These are phyloP conservation scores for Aselliscus stoliczkanus DNA, from an alignment of 2,797 vertebrate genomes.

Conservation along the genomic window DNA sequence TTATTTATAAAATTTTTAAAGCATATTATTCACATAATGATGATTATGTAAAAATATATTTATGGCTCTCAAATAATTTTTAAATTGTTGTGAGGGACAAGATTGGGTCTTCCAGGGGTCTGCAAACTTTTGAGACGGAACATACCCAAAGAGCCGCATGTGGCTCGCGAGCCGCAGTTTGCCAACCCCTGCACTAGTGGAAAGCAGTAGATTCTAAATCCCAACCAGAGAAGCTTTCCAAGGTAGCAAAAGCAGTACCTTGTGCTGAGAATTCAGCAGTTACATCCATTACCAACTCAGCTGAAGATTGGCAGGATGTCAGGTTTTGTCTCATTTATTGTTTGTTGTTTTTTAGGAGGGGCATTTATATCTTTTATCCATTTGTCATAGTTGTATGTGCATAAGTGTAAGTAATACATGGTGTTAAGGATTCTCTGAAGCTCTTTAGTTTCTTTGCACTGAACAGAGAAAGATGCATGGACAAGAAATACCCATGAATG, in stretches of 20 bases:
- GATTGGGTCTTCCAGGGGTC: no score
- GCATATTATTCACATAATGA: no score
- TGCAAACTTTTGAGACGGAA: no score
- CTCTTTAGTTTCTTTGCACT: neutral
- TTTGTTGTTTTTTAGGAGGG: neutral
- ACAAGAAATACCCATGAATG: neutral
- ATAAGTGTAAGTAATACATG: fast-evolving
- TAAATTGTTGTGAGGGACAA: no score
- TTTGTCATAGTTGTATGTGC: neutral
- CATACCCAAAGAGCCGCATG: no score
- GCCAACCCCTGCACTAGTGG: neutral
- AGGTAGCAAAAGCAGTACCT: neutral
- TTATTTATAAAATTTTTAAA: no score
- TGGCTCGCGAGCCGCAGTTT: no score
- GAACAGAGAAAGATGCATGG: neutral
- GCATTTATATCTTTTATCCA: neutral
- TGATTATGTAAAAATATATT: no score
- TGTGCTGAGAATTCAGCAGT: neutral
- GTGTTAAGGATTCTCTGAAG: neutral
- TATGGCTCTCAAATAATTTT: no score
- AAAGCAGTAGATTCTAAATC: neutral
- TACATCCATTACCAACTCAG: neutral
- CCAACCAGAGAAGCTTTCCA: neutral
- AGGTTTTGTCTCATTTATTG: neutral
- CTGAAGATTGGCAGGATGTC: neutral